Conservation (phyloP, 2,888 invertebrate genomes). For the Plebejus melissa region DNA sequence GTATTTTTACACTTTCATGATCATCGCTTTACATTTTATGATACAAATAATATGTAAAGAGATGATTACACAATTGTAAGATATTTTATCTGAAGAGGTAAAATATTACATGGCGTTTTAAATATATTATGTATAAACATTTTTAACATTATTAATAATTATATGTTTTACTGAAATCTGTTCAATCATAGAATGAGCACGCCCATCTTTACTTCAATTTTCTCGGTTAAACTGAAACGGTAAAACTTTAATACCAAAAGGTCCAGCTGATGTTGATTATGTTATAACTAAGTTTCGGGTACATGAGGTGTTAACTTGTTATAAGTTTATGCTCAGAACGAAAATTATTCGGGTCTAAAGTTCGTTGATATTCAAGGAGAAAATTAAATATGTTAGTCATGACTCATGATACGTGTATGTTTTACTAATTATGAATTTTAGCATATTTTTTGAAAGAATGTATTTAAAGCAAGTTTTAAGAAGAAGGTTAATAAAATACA, state of each 20-base stretch:
- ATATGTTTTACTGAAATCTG: neutral
- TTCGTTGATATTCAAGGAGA: slow-evolving; percentile 20
- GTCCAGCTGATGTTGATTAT: slow-evolving; percentile 30
- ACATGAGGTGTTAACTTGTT: slow-evolving; percentile 33
- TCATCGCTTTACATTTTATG: too few relatives aligned
- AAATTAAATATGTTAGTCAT: slow-evolving; percentile 12
- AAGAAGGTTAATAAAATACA: too few relatives aligned
- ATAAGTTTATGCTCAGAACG: slow-evolving; percentile 33
- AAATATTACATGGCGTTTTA: too few relatives aligned
- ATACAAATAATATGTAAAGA: too few relatives aligned
- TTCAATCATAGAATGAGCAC: neutral
- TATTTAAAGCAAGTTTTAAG: too few relatives aligned
- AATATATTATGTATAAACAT: too few relatives aligned
- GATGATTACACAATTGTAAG: too few relatives aligned
- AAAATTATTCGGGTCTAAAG: slow-evolving; percentile 32
- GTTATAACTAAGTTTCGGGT: slow-evolving; percentile 29
- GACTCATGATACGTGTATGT: neutral
- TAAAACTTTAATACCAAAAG: slow-evolving; percentile 21
- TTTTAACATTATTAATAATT: too few relatives aligned
- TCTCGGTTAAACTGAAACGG: neutral
- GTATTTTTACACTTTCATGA: too few relatives aligned
- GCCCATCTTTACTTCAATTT: neutral
- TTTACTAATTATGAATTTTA: neutral
- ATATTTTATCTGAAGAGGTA: too few relatives aligned
- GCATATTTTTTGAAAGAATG: too few relatives aligned